A percentile compares a stretch with the other conserved stretches of the same genome.
Evolutionary conservation across 2,113 vertebrate genomes (phyloP).

Genomic region (Chaetops frenatus): DNA sequence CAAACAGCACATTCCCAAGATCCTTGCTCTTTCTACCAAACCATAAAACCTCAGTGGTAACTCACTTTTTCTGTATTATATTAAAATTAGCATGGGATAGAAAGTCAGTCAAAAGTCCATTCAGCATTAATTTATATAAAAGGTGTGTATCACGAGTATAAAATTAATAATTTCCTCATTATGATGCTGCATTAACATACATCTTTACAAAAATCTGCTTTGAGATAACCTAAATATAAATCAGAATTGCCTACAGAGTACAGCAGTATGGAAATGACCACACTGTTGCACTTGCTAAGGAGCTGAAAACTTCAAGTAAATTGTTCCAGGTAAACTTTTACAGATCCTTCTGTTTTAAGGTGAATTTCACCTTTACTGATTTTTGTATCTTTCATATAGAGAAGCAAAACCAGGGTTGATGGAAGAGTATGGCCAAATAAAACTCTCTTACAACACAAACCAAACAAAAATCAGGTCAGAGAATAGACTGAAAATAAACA

Average conservation of each 20-base stretch:
- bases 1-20: background rate
- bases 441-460: background rate
- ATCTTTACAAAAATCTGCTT: background rate
- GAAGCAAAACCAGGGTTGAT: background rate
- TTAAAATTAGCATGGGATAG: background rate
- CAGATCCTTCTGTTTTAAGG: background rate
- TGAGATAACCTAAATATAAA: background rate
- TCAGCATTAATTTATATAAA: background rate
- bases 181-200: background rate
- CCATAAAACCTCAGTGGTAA: background rate
- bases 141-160: rapidly evolving
- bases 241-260: background rate
- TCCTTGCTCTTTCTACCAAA: background rate
- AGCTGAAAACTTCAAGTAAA: background rate
- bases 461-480: background rate
- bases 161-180: background rate
- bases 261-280: background rate
- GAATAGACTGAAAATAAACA: background rate
- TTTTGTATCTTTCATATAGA: background rate
- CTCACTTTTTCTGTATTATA: background rate
- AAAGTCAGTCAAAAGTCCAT: background rate
- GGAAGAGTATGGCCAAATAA: background rate
- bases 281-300: background rate
- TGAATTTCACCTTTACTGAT: background rate
- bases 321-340: background rate